A percentile compares a stretch with the other conserved stretches of the same genome.
These are phyloP conservation scores for Ctenomys sociabilis DNA, from an alignment of 2,113 vertebrate genomes.

Conservation along the genomic window DNA sequence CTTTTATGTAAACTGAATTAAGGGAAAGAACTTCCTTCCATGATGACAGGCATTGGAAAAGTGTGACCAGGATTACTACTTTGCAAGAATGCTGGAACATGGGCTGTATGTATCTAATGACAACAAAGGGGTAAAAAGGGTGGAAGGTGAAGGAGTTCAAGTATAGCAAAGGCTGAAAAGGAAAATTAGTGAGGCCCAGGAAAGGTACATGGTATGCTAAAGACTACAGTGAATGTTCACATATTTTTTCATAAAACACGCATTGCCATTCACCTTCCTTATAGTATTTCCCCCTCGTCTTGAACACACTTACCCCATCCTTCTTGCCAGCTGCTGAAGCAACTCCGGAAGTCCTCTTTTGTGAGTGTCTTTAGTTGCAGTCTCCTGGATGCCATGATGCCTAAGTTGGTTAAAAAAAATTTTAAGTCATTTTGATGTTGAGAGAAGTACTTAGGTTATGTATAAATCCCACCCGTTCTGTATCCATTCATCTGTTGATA, in stretches of 20 bases:
- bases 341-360: background rate
- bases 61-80: background rate
- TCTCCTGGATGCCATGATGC: background rate
- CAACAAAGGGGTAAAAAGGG: background rate
- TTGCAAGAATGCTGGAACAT: background rate
- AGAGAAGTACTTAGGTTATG: background rate
- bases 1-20: conserved; percentile 51
- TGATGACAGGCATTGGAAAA: conserved; percentile 53
- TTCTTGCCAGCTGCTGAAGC: background rate
- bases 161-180: background rate
- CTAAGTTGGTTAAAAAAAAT: background rate
- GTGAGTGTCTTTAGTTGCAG: background rate
- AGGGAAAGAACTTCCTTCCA: background rate
- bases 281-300: background rate
- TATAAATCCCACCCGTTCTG: background rate
- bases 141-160: background rate
- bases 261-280: background rate
- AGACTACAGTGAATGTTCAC: background rate
- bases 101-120: background rate
- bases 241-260: background rate
- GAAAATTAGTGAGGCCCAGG: background rate
- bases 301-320: background rate
- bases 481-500: background rate
- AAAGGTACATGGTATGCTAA: background rate
- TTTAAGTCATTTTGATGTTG: background rate